Evolutionary conservation across 30 jellyfish, hydroid and myxozoan genomes (phyloP).

Genomic region (Pseudorhiza aurosa): DNA sequence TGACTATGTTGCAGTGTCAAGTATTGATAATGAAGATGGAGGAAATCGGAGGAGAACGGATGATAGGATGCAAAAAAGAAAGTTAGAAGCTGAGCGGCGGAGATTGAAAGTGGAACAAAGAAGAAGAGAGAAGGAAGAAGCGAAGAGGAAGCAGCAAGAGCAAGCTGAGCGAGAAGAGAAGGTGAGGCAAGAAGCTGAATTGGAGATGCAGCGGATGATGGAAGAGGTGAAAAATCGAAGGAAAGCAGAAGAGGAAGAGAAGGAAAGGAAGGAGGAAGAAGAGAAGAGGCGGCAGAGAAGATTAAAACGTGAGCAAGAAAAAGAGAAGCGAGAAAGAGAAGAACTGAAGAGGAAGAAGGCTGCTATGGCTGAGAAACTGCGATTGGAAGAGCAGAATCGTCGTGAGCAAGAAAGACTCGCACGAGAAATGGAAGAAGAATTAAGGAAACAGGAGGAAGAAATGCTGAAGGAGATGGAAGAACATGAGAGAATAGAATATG

Average conservation of each 20-base stretch:
- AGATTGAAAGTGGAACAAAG: constrained; percentile 67
- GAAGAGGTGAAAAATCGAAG: constrained; percentile 56
- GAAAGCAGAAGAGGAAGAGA: constrained; percentile 66
- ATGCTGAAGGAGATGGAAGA: constrained; percentile 69
- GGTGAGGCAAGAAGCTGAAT: constrained; percentile 69
- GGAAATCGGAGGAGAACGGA: constrained; percentile 29
- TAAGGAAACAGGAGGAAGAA: constrained; percentile 78
- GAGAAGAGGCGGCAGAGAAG: constrained; percentile 41
- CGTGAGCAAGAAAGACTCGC: constrained; percentile 75
- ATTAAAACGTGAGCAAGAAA: constrained; percentile 49
- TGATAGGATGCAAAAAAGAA: constrained; percentile 61
- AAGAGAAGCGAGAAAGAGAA: constrained; percentile 61
- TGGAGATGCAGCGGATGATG: constrained; percentile 65
- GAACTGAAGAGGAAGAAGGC: constrained; percentile 60
- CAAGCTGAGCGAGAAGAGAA: constrained; percentile 78
- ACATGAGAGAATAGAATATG: constrained; percentile 60
- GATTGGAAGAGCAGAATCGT: constrained; percentile 53
- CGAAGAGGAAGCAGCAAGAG: constrained; percentile 55
- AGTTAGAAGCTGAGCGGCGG: constrained; percentile 80
- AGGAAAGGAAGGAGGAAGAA: constrained; percentile 46
- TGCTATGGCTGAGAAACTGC: constrained; percentile 59
- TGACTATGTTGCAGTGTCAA: constrained; percentile 13
- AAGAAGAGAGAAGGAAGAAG: constrained; percentile 68
- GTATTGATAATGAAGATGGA: constrained; percentile 38
- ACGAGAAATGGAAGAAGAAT: constrained; percentile 67